Percentiles rank a stretch among this genome's conserved stretches.
phyloP scores from a whole-genome alignment of 2,797 vertebrate species.

The Phylloscopus collybita region DNA sequence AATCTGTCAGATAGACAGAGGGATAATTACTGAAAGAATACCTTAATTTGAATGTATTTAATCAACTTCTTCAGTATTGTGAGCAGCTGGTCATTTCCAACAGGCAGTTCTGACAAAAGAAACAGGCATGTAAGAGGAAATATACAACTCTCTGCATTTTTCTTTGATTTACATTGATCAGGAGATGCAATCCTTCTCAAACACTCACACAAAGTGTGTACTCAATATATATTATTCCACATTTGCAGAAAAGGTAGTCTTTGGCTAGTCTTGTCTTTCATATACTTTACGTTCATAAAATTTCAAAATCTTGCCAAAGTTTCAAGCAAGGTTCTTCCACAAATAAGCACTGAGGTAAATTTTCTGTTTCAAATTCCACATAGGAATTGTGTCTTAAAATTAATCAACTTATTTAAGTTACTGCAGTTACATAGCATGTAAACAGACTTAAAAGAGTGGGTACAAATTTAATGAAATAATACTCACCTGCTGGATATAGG shows the following conservation, averaged over 20 bases:
- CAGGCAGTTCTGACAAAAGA: constrained; percentile 84
- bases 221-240: neutral
- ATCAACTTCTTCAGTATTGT: constrained; percentile 87
- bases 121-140: neutral
- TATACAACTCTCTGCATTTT: neutral
- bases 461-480: neutral
- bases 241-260: neutral
- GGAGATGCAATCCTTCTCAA: neutral
- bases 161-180: neutral
- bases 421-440: neutral
- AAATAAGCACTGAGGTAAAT: neutral
- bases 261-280: neutral
- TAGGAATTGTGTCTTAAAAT: neutral
- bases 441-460: neutral
- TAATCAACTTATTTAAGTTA: neutral
- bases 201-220: fast-evolving
- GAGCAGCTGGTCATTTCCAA: constrained; percentile 89
- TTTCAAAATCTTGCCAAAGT: neutral
- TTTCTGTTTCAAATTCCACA: neutral
- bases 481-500: constrained; percentile 89
- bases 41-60: constrained; percentile 91
- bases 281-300: neutral
- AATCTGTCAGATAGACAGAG: neutral
- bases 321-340: neutral
- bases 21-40: constrained; percentile 55